Evolutionary conservation across 2,113 vertebrate genomes (phyloP).

Genomic region (Haemorhous mexicanus): DNA sequence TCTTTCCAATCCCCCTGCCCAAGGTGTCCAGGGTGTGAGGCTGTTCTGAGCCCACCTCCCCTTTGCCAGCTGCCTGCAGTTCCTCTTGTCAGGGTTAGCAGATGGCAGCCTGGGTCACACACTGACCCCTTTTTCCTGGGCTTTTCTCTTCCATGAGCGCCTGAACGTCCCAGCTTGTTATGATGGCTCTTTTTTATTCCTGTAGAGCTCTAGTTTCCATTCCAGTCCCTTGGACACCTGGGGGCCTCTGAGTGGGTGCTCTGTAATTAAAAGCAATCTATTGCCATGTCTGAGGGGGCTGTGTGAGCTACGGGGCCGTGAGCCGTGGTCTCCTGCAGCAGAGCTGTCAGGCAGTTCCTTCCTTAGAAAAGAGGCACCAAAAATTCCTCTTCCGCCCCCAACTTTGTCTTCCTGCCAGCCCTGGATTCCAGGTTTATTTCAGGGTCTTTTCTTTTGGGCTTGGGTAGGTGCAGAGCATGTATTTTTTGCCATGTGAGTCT

Average conservation of each 20-base stretch:
- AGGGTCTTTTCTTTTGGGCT: constrained; percentile 56
- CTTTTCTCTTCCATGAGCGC: neutral
- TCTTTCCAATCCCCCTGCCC: neutral
- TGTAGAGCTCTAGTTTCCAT: neutral
- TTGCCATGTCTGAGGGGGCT: neutral
- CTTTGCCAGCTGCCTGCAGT: neutral
- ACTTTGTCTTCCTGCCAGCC: constrained; percentile 54
- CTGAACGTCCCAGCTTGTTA: neutral
- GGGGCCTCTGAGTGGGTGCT: neutral
- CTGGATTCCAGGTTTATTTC: constrained; percentile 63
- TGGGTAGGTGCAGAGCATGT: constrained; percentile 30
- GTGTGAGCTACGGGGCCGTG: neutral
- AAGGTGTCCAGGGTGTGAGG: too few relatives aligned
- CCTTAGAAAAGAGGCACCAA: constrained; percentile 31
- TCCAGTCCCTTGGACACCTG: neutral
- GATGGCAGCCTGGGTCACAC: accelerated
- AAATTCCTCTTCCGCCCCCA: constrained; percentile 37
- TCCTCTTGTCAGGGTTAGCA: neutral
- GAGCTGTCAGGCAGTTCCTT: constrained; percentile 41
- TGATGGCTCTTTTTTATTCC: neutral
- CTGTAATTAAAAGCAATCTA: constrained; percentile 43
- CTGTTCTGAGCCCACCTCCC: neutral
- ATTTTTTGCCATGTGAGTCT: constrained; percentile 63
- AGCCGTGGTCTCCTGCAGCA: neutral
- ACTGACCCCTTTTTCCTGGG: neutral